Evolutionary conservation across 2,113 vertebrate genomes (phyloP).

Genomic region (Sciurus niger): DNA sequence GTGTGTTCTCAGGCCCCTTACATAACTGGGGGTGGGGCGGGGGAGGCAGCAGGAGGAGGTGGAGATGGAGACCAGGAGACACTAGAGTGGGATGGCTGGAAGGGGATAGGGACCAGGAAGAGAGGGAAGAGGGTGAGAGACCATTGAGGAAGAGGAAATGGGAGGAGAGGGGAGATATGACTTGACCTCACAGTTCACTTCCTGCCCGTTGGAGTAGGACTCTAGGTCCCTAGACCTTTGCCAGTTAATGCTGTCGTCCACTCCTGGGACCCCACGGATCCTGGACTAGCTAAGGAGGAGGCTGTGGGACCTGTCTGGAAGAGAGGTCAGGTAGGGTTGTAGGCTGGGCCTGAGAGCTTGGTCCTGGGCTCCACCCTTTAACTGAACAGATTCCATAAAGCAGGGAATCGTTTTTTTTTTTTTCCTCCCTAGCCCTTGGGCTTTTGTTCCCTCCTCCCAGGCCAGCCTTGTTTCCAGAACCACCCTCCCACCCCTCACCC

Average conservation of each 20-base stretch:
- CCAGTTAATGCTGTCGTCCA: background rate
- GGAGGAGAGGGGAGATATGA: background rate
- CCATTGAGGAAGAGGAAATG: background rate
- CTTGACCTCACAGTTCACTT: background rate
- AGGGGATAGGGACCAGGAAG: background rate
- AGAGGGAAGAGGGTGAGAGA: background rate
- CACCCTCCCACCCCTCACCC: background rate
- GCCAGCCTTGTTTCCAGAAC: background rate
- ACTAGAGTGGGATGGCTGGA: constrained; percentile 37
- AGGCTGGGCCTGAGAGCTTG: background rate
- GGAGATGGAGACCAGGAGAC: constrained; percentile 65
- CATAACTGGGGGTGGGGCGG: constrained; percentile 57
- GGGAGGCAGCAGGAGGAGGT: constrained; percentile 24
- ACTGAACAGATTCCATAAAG: background rate
- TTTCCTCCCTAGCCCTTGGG: background rate
- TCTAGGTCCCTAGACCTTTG: background rate
- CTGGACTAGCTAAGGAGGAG: background rate
- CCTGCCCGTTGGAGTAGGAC: background rate
- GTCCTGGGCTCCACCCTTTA: background rate
- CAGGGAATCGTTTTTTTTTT: background rate
- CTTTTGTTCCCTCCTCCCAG: background rate
- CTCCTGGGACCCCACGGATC: background rate
- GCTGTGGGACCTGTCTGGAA: background rate
- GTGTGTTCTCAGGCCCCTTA: constrained; percentile 81
- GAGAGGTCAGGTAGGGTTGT: background rate